Evolutionary conservation across 2,888 invertebrate genomes (phyloP), one percentile per base, ranked within the genome.

Genomic region (Leistus spinibarbis): DNA sequence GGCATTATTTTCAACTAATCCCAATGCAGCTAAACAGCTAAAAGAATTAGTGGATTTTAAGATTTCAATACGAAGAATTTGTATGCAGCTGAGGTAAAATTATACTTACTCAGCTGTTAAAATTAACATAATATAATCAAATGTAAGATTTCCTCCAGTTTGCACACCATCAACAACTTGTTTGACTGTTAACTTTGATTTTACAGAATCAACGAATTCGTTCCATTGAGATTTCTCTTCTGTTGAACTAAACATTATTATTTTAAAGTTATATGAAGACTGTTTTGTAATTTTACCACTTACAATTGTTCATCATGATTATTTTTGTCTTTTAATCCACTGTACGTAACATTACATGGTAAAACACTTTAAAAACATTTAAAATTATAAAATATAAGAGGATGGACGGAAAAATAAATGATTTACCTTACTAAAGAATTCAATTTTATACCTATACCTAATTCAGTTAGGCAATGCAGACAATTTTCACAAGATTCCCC

Each of bases 161-260:
- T 90, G 86, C 5, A 92, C 94, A 9, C 93, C 93, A 79, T 94
- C 93, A 0, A 95, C 94, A 0, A 95, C 95, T 86, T 94, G 94
- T 79, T 93, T 93, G 54, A 94, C 94, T 1, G 94, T 94, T 79
- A 94, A 85, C 82, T 94, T 92, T 0, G 94, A 93, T 81, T 93
- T 89, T 79, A 94, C 92, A 4, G 93, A 93, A 80, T 91, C 91
- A 54, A 94, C 91, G 83, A 94, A 94, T 79, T 86, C 88, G 76
- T 89, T 88, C 93, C 93, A 93, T 75, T 90, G 89, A 76, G 89
- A 90, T 66, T 88, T 87, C 72, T 90, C 90, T 82, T 90, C 91
- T 0, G 83, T 84, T 53, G 69, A 80, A 80, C 69, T 77, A 24
- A 64, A 23, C 20, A 22, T 22, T 20, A 16, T 57, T 20, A 16